Evolutionary conservation across 2,888 invertebrate species (phyloP), one percentile per base, ranked within the genome.

Genomic region (Epsilonema sp.): DNA sequence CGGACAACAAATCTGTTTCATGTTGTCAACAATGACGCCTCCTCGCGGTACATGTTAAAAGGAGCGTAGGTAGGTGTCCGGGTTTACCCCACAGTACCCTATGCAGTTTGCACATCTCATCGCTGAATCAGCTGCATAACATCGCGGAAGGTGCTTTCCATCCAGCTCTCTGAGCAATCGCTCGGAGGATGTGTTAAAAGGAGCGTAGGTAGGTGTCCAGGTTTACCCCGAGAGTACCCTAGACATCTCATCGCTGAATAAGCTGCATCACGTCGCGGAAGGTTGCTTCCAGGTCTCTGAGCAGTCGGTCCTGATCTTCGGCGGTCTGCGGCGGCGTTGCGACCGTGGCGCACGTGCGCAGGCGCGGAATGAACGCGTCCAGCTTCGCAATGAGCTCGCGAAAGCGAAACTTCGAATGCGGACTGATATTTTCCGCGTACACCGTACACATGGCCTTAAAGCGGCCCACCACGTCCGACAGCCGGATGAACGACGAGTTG

Each of bases 361-460:
- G 49, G 47, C 59, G 62, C 3, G 61, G 56, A 46, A 63, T 51
- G 51, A 55, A 54, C 40, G 54, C 52, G 48, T 61, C 59, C 44
- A 61, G 46, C 49, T 60, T 47, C 23, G 63, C 60, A 45, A 70
- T 55, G 37, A 70, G 59, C 52, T 70, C 70, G 37, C 61, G 61
- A 63, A 84, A 80, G 58, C 85, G 81, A 67, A 87, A 85, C 61
- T 86, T 80, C 44, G 80, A 78, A 63, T 85, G 83, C 20, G 84
- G 82, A 13, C 83, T 80, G 59, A 82, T 78, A 53, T 74, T 75
- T 56, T 87, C 87, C 19, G 82, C 81, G 60, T 82, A 83, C 55
- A 78, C 78, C 58, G 78, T 76, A 68, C 86, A 87, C 54, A 80
- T 78, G 21, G 78, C 77, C 61, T 84, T 81, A 58, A 89, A 74